Conservation (phyloP, 2,888 invertebrate species). For the Zygogramma bicolorata region DNA sequence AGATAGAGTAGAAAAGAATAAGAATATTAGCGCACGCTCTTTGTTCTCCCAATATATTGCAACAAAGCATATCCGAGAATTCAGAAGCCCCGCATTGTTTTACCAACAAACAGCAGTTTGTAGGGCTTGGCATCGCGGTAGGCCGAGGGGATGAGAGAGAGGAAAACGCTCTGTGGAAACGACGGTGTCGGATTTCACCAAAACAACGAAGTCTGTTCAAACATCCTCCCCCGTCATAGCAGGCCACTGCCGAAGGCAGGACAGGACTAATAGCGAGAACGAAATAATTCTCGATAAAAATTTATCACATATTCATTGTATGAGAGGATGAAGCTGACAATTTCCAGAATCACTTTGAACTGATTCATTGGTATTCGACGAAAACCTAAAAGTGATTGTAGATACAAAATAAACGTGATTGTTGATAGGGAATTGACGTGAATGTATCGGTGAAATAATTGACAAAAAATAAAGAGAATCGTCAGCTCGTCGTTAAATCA, state of each 20-base stretch:
- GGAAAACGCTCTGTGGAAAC: slow-evolving; percentile 35
- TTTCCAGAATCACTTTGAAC: too few species aligned
- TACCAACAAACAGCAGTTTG: slow-evolving; percentile 20
- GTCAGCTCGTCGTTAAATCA: too few species aligned
- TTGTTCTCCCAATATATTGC: slow-evolving; percentile 2
- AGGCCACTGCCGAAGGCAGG: slow-evolving; percentile 4
- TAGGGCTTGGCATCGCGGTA: slow-evolving; percentile 21
- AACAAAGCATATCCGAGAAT: slow-evolving; percentile 7
- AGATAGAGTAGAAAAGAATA: too few species aligned
- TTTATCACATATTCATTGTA: too few species aligned
- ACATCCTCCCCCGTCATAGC: slow-evolving; percentile 34
- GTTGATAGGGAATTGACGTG: too few species aligned
- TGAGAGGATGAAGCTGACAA: too few species aligned
- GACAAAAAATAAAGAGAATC: too few species aligned
- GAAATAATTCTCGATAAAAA: too few species aligned
- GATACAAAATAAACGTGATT: too few species aligned
- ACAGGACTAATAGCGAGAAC: background rate
- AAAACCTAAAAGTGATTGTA: too few species aligned
- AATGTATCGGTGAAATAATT: too few species aligned
- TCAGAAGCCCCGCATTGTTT: slow-evolving; percentile 25
- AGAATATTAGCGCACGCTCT: background rate
- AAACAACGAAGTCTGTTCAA: slow-evolving; percentile 54
- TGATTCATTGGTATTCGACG: too few species aligned
- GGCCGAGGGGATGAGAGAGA: slow-evolving; percentile 10
- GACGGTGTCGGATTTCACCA: slow-evolving; percentile 52